Evolutionary conservation across 2,888 invertebrate genomes (phyloP), one percentile per base, ranked within the genome.

Genomic region (Spatulosminthurus flaviceps): DNA sequence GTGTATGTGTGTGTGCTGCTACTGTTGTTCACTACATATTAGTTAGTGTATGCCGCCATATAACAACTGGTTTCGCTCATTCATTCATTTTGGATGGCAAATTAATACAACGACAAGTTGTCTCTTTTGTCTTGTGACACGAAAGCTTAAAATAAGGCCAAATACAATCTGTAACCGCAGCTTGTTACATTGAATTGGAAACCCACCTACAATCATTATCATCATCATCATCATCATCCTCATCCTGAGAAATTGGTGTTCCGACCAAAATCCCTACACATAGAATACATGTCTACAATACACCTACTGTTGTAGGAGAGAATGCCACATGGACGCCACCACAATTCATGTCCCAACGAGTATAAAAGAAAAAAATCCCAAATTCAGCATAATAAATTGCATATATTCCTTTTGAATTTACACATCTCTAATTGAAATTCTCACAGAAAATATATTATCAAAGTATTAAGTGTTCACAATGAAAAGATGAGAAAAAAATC

Each of bases 41-140:
- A 13, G 51, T 51, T 51, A 16, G 51, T 51, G 51, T 51, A 51
- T 51, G n/a, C 51, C 51, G 51, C 51, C 51, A 51, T 51, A 64
- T 24, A 64, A 77, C 74, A 80, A 80, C 77, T 78, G 75, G 71
- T 71, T 78, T 80, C 74, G 69, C 78, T 80, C 74, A 75, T 66
- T 69, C 74, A 74, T 81, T 66, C 79, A 79, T 79, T 77, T 64
- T 42, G 72, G 72, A 79, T 81, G 78, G 79, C 79, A 81, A 81
- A 81, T 81, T 81, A 81, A 79, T 81, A 79, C 75, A 71, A 77
- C 76, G 67, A 67, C 77, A 70, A 77, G 29, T 75, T 64, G 64
- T 77, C 41, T 75, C 79, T 72, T 81, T 80, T 81, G 80, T 81
- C 80, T 82, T 81, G 76, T 78, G 72, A 81, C 80, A 79, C 81